Evolutionary conservation across 2,888 invertebrate species (phyloP).

Genomic region (Bruchidius siliquastri): DNA sequence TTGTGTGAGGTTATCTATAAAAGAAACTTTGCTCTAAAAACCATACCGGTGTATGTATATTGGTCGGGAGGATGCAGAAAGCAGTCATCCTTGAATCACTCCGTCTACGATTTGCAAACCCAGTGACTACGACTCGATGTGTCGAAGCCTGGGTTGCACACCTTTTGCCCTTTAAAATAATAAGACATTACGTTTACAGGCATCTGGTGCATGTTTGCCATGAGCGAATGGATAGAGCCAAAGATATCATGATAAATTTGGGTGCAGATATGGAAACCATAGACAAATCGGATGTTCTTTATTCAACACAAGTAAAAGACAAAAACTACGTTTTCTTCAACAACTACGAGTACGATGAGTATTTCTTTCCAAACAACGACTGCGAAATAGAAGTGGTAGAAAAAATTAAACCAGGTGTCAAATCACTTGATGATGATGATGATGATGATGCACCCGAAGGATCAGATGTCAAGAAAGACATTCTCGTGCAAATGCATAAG

Average conservation of each 20-base stretch:
- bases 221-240: slow-evolving; percentile 19
- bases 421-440: neutral
- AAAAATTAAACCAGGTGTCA: neutral
- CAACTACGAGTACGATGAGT: slow-evolving; percentile 29
- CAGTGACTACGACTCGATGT: no score
- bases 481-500: neutral
- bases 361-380: slow-evolving; percentile 30
- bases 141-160: no score
- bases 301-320: slow-evolving; percentile 34
- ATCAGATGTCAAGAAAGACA: neutral
- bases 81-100: no score
- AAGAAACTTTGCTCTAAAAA: no score
- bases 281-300: slow-evolving; percentile 25
- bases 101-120: no score
- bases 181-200: slow-evolving; percentile 3
- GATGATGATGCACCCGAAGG: neutral
- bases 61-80: no score
- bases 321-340: slow-evolving; percentile 38
- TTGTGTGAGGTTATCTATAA: no score
- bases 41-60: no score
- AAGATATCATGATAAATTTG: slow-evolving; percentile 26
- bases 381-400: slow-evolving; percentile 34
- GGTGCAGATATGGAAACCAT: slow-evolving; percentile 25
- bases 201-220: slow-evolving; percentile 33
- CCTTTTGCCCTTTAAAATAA: no score